phyloP scores from a whole-genome alignment of 1,140 invertebrate species.

The Euborellia annulipes region DNA sequence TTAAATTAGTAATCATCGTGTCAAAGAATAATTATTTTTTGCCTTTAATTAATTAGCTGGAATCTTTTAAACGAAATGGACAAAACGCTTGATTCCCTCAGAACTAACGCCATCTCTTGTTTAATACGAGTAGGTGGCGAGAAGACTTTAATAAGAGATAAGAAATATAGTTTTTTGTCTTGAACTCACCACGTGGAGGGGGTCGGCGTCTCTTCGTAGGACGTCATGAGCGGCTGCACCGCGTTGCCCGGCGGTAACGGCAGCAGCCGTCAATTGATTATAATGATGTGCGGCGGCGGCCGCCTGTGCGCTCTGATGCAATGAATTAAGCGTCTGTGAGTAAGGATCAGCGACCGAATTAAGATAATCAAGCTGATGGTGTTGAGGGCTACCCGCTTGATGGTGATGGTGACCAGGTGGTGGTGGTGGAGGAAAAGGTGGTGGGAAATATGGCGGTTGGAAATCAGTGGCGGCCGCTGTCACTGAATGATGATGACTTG shows the following conservation, averaged over 20 bases:
- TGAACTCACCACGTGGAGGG: constrained; percentile 34
- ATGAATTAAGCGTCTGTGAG: constrained; percentile 45
- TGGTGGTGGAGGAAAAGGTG: constrained; percentile 63
- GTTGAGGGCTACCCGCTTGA: background rate
- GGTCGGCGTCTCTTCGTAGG: constrained; percentile 33
- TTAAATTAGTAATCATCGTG: no score
- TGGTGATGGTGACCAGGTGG: constrained; percentile 51
- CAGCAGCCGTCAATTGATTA: constrained; percentile 37
- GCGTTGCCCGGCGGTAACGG: constrained; percentile 18
- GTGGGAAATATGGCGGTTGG: constrained; percentile 90
- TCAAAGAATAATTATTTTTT: no score
- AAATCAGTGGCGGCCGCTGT: constrained; percentile 55
- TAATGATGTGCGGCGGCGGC: constrained; percentile 30
- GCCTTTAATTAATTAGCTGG: no score
- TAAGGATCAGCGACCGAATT: constrained; percentile 38
- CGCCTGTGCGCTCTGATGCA: constrained; percentile 35
- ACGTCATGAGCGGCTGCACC: constrained; percentile 27
- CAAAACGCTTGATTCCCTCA: no score
- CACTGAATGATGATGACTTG: constrained; percentile 33
- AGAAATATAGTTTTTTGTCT: no score
- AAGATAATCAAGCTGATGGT: constrained; percentile 34
- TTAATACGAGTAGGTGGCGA: no score
- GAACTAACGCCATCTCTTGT: no score
- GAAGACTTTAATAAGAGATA: no score
- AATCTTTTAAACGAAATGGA: no score